Evolutionary conservation across 2,113 vertebrate species (phyloP).

Genomic region (Terrapene triunguis): DNA sequence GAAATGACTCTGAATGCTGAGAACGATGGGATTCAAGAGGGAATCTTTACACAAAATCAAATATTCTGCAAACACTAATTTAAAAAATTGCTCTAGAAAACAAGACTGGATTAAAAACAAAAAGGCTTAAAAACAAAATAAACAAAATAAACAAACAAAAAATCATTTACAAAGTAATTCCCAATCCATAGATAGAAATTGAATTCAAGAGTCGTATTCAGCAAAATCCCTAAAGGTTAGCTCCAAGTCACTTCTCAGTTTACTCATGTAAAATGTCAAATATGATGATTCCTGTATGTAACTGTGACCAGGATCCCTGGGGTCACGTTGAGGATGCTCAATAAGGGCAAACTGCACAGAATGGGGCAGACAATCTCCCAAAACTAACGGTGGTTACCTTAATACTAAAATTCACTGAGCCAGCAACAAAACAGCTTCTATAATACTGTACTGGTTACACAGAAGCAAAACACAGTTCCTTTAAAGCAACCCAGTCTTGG

Average conservation of each 20-base stretch:
- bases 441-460: no score
- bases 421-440: no score
- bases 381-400: no score
- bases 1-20: not conserved
- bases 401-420: no score
- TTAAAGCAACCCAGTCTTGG: no score
- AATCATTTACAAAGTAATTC: not conserved
- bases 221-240: not conserved
- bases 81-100: not conserved
- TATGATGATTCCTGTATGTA: conserved; percentile 12
- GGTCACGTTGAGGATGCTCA: no score
- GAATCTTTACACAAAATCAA: not conserved
- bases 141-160: not conserved
- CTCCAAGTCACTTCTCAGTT: not conserved
- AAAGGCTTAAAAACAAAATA: not conserved
- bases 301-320: no score
- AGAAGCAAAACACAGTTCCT: no score
- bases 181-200: not conserved
- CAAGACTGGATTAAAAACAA: not conserved
- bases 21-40: not conserved
- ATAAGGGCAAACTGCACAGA: no score
- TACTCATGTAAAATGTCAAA: not conserved
- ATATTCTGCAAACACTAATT: not conserved
- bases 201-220: not conserved
- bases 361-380: no score